Evolutionary conservation across 2,113 vertebrate genomes (phyloP).

Genomic region (Silurus glanis): DNA sequence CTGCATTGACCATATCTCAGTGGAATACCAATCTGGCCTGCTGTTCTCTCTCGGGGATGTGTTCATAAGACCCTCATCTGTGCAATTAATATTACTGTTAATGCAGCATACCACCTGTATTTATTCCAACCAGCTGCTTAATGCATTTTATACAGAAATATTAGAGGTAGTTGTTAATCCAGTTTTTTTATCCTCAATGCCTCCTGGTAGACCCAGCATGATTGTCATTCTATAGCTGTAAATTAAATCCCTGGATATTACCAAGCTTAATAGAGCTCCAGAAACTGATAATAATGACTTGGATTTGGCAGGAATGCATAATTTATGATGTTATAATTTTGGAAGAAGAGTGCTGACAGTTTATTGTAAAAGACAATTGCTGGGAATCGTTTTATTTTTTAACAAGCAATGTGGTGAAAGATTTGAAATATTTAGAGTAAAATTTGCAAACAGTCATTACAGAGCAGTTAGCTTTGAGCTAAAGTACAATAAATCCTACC

Average conservation of each 20-base stretch:
- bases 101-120: slow-evolving; percentile 11
- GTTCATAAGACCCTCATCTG: slow-evolving; percentile 2
- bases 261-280: background rate
- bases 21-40: background rate
- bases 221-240: background rate
- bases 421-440: slow-evolving; percentile 65
- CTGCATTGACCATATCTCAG: slow-evolving; percentile 8
- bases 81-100: slow-evolving; percentile 1
- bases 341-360: slow-evolving; percentile 48
- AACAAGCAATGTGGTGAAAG: slow-evolving; percentile 64
- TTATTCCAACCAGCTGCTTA: slow-evolving; percentile 10
- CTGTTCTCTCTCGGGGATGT: slow-evolving; percentile 22
- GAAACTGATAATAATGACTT: slow-evolving; percentile 29
- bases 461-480: slow-evolving; percentile 60
- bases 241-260: background rate
- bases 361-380: slow-evolving; percentile 63
- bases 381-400: slow-evolving; percentile 62
- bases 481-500: slow-evolving; percentile 49
- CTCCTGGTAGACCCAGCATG: background rate
- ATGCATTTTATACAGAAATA: background rate
- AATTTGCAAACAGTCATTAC: slow-evolving; percentile 64
- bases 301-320: slow-evolving; percentile 32
- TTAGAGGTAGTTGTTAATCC: background rate
- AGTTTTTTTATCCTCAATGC: too few species aligned
- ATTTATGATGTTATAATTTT: slow-evolving; percentile 46